Percentiles rank a stretch among this genome's conserved stretches.
phyloP scores from a whole-genome alignment of 2,797 vertebrate species.

The Dicrostonyx torquatus region DNA sequence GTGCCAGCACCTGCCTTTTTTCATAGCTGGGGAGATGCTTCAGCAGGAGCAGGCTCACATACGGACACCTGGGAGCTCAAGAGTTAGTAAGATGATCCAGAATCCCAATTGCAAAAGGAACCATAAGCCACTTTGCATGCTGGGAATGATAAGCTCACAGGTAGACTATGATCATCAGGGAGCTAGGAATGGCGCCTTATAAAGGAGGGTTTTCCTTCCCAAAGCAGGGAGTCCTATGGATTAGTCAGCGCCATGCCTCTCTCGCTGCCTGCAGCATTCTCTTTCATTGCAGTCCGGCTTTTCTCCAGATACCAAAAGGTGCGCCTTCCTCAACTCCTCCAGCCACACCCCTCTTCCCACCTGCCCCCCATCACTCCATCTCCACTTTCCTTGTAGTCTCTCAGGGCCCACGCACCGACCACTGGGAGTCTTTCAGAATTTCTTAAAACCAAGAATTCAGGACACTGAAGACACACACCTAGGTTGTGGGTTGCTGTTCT shows the following conservation, averaged over 20 bases:
- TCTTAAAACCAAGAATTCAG: not conserved
- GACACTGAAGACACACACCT: not conserved
- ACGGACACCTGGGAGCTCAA: not conserved
- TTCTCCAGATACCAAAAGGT: not conserved
- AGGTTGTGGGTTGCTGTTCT: not conserved
- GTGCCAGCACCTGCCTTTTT: not conserved
- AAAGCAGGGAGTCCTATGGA: not conserved
- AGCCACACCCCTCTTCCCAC: not conserved
- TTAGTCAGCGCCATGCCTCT: not conserved
- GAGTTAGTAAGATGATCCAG: not conserved
- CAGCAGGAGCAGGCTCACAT: fast-evolving
- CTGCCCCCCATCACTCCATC: not conserved
- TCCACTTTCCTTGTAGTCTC: not conserved
- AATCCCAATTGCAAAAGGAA: not conserved
- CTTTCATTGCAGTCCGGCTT: not conserved
- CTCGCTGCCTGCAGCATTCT: not conserved
- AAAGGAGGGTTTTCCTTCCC: not conserved
- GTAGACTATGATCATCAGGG: not conserved
- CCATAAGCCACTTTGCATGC: not conserved
- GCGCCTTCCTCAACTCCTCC: too few relatives aligned
- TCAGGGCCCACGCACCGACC: not conserved
- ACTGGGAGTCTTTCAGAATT: not conserved
- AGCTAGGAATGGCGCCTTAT: not conserved
- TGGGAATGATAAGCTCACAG: not conserved
- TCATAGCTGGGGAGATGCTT: too few relatives aligned